phyloP scores from a whole-genome alignment of 2,113 vertebrate species.

The Aphelocoma coerulescens region DNA sequence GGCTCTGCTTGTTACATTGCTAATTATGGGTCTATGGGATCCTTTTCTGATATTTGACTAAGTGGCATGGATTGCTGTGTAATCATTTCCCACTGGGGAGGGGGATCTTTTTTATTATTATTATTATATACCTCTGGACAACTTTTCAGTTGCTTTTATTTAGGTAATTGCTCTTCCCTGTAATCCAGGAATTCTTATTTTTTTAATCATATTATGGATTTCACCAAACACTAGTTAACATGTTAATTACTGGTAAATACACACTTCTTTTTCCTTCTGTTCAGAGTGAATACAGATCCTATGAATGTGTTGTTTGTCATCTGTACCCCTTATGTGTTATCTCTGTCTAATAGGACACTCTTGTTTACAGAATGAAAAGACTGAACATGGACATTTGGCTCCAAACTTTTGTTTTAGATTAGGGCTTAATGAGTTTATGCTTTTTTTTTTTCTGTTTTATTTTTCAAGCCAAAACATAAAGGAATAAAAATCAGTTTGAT shows the following conservation, averaged over 20 bases:
- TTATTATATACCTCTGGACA: constrained; percentile 36
- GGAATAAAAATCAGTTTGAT: constrained; percentile 21
- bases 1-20: constrained; percentile 69
- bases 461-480: constrained; percentile 7
- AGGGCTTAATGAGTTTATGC: constrained; percentile 23
- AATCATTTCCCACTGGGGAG: constrained; percentile 61
- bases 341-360: not conserved
- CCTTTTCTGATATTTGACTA: constrained; percentile 53
- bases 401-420: constrained; percentile 35
- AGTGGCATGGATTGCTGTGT: constrained; percentile 42
- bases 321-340: not conserved
- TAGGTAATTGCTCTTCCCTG: constrained; percentile 35
- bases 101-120: not conserved
- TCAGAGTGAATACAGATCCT: constrained; percentile 1
- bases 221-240: constrained; percentile 51
- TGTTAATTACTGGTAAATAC: constrained; percentile 52
- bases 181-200: constrained; percentile 34
- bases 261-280: not conserved
- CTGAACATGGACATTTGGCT: not conserved
- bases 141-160: constrained; percentile 42
- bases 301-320: not conserved
- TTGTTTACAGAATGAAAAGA: constrained; percentile 20
- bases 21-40: constrained; percentile 67
- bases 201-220: constrained; percentile 49
- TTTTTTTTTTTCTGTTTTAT: not conserved